These are phyloP conservation scores for Lycia hirtaria DNA, from an alignment of 2,888 invertebrate species.

Conservation along the genomic window DNA sequence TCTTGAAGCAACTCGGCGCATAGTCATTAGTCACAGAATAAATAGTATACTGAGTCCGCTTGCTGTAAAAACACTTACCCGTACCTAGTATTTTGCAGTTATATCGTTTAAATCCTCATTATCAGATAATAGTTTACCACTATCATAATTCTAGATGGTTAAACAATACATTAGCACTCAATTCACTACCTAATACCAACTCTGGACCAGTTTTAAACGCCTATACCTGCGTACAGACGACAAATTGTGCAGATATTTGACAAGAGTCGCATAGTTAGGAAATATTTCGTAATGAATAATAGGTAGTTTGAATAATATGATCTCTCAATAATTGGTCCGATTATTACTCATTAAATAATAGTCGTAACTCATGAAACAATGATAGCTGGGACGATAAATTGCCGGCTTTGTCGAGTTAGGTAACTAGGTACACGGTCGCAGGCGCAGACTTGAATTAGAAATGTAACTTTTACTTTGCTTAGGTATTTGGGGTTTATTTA, in stretches of 20 bases:
- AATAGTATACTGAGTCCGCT: neutral
- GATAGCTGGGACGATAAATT: constrained; percentile 27
- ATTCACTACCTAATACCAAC: constrained; percentile 13
- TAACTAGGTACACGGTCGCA: constrained; percentile 33
- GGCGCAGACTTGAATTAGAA: constrained; percentile 24
- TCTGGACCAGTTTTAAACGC: constrained; percentile 11
- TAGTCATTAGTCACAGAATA: too few relatives aligned
- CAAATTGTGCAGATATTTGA: constrained; percentile 24
- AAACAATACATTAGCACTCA: constrained; percentile 22
- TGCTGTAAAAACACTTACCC: constrained; percentile 27
- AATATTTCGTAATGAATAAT: constrained; percentile 25
- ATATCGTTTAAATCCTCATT: constrained; percentile 37
- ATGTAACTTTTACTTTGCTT: constrained; percentile 26
- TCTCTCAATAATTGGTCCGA: constrained; percentile 27
- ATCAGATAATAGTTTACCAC: constrained; percentile 33
- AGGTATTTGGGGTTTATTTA: neutral
- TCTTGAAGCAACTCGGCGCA: neutral
- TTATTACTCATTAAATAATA: constrained; percentile 31
- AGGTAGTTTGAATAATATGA: constrained; percentile 27
- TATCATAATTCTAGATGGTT: constrained; percentile 24
- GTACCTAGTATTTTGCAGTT: constrained; percentile 32
- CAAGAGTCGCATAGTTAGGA: constrained; percentile 8
- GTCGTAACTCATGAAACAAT: constrained; percentile 24
- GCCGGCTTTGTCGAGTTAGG: constrained; percentile 31
- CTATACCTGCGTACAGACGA: constrained; percentile 5